Conservation (phyloP, 1,140 invertebrate genomes). For the Solen grandis region DNA sequence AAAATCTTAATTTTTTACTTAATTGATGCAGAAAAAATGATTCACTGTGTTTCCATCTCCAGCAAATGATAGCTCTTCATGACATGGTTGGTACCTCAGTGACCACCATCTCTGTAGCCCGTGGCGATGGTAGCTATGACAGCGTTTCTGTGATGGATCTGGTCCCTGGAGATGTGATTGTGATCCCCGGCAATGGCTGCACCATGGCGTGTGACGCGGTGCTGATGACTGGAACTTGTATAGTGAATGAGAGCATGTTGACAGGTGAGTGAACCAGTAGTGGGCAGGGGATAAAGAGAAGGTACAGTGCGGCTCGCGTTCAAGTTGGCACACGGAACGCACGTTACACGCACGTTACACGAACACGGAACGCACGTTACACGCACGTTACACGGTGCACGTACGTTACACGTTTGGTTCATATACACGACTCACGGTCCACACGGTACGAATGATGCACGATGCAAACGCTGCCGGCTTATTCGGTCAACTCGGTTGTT, state of each 20-base stretch:
- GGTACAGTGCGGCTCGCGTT: no score
- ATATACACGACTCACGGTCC: background rate
- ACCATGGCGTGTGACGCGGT: slow-evolving; percentile 77
- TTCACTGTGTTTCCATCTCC: slow-evolving; percentile 2
- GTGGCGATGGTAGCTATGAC: slow-evolving; percentile 67
- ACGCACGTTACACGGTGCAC: no score
- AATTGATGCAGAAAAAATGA: no score
- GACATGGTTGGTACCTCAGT: slow-evolving; percentile 70
- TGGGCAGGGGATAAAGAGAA: no score
- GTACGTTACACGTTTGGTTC: no score
- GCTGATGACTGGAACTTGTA: slow-evolving; percentile 92
- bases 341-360: no score
- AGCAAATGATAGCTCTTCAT: slow-evolving; percentile 76
- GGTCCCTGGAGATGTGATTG: slow-evolving; percentile 84
- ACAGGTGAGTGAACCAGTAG: slow-evolving; percentile 76
- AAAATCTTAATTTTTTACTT: no score
- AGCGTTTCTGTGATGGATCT: slow-evolving; percentile 66
- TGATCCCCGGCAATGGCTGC: slow-evolving; percentile 86
- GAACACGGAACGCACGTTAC: no score
- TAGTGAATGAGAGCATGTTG: slow-evolving; percentile 91
- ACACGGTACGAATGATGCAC: no score
- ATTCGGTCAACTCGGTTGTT: no score
- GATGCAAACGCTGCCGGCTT: no score
- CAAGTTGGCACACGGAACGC: no score
- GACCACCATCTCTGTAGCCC: slow-evolving; percentile 63